Evolutionary conservation across 2,113 vertebrate genomes (phyloP).

Genomic region (Ceyx margarethae): DNA sequence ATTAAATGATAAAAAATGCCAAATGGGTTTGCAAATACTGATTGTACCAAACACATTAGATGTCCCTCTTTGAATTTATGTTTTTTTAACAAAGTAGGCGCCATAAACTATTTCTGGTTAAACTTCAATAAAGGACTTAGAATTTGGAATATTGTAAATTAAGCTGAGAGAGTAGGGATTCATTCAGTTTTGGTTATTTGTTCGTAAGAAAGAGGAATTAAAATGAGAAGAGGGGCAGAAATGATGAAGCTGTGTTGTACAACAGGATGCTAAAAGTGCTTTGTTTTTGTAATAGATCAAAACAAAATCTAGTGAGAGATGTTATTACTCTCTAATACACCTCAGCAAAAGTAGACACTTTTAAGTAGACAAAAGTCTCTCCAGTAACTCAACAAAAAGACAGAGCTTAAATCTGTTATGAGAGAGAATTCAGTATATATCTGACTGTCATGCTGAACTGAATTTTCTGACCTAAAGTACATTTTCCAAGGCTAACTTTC

Average conservation of each 20-base stretch:
- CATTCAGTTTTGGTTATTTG: not conserved
- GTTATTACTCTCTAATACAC: not conserved
- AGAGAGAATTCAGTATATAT: not conserved
- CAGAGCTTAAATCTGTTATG: not conserved
- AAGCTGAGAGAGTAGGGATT: not conserved
- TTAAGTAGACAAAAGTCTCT: not conserved
- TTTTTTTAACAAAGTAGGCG: not conserved
- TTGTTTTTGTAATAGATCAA: not conserved
- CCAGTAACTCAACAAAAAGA: not conserved
- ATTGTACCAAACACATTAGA: not conserved
- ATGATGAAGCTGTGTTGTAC: not conserved
- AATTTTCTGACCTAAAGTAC: not conserved
- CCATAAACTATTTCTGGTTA: not conserved
- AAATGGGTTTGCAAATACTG: not conserved
- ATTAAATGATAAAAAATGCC: not conserved
- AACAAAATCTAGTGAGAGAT: not conserved
- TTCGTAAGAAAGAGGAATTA: not conserved
- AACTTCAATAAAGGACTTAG: not conserved
- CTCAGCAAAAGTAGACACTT: not conserved
- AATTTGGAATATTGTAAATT: not conserved
- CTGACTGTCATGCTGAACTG: not conserved
- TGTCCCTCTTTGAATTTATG: not conserved
- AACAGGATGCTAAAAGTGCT: not conserved
- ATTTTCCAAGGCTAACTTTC: not conserved
- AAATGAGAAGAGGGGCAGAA: not conserved